Evolutionary conservation across 2,888 invertebrate genomes (phyloP), one percentile per base, ranked within the genome.

Genomic region (Folsomia candida): DNA sequence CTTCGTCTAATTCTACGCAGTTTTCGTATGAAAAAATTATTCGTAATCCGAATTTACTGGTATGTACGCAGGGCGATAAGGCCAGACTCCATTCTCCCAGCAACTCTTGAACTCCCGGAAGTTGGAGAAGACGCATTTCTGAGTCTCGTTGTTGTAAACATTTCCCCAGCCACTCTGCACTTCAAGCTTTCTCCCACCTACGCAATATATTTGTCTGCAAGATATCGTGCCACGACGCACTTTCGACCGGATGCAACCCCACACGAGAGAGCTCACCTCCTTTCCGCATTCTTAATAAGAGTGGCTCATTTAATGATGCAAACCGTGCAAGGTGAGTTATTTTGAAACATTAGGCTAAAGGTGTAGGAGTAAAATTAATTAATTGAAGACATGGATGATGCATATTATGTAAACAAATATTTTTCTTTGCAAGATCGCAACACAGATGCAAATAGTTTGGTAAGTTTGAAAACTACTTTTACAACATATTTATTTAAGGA

Each of bases 101-200:
- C 97, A 0, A 93, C 95, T 25, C 85, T 97, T 79, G 97, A 97
- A 85, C 94, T 97, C 84, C 91, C 94, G 26, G 96, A 97, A 84
- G 94, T 94, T 79, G 93, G 92, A 25, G 97, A 97, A 85, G 94
- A 95, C 82, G 89, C 91, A 79, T 94, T 97, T 84, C 86, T 98
- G 65, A 90, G 91, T 73, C 90, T 93, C 57, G 91, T 96, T 76
- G 90, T 97, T 82, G 89, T 91, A 47, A 90, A 95, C 78, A 87
- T 95, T 78, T 95, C 94, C 83, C 93, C 94, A 18, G 91, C 91
- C 82, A 89, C 90, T 71, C 81, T 83, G 47, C 92, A 93, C 79
- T 98, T 98, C 86, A 95, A 96, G 82, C 87, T 99, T 74, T 94
- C 98, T 0, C 98, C 98, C 0, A 97, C 97, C 27, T 99, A 98